Percentiles rank a stretch among this genome's conserved stretches.
Conservation (phyloP, 2,888 invertebrate species). For the Caenorhabditis sp. region DNA sequence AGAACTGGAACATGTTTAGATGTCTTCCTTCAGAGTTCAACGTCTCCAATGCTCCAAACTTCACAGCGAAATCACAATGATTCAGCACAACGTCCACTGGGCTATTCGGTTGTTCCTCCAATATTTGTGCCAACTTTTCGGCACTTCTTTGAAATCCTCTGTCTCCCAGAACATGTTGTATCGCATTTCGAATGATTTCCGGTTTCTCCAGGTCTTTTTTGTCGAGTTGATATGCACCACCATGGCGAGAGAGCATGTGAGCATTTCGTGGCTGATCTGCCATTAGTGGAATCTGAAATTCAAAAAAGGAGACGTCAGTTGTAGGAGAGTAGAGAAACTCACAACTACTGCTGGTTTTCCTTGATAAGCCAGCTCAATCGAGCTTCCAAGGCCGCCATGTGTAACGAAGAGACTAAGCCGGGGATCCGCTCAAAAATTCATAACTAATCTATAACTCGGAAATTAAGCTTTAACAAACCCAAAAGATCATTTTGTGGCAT, state of each 20-base stretch:
- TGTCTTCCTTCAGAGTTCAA: conserved; percentile 57
- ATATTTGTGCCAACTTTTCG: conserved; percentile 18
- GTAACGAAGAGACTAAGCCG: conserved; percentile 57
- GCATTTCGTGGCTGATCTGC: conserved; percentile 67
- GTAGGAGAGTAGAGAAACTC: not conserved
- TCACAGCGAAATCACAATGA: conserved; percentile 48
- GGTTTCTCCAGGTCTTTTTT: conserved; percentile 39
- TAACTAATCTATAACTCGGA: too few relatives aligned
- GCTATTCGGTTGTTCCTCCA: conserved; percentile 25
- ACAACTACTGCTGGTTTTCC: conserved; percentile 54
- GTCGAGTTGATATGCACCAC: conserved; percentile 41
- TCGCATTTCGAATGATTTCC: conserved; percentile 38
- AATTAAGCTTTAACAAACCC: not conserved
- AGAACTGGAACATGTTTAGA: conserved; percentile 54
- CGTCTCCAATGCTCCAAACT: conserved; percentile 37
- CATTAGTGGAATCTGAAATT: conserved; percentile 61
- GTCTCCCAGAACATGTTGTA: conserved; percentile 39
- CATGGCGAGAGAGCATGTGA: conserved; percentile 62
- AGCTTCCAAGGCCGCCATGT: conserved; percentile 61
- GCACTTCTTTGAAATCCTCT: conserved; percentile 14
- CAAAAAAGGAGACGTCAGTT: not conserved
- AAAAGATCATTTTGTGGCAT: conserved; percentile 45
- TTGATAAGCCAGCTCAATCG: conserved; percentile 42
- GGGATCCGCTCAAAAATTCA: conserved; percentile 24
- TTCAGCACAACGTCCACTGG: conserved; percentile 44